Percentiles rank a stretch among this genome's conserved stretches.
phyloP scores from a whole-genome alignment of 1,140 invertebrate species.

The Pristionchus pacificus region DNA sequence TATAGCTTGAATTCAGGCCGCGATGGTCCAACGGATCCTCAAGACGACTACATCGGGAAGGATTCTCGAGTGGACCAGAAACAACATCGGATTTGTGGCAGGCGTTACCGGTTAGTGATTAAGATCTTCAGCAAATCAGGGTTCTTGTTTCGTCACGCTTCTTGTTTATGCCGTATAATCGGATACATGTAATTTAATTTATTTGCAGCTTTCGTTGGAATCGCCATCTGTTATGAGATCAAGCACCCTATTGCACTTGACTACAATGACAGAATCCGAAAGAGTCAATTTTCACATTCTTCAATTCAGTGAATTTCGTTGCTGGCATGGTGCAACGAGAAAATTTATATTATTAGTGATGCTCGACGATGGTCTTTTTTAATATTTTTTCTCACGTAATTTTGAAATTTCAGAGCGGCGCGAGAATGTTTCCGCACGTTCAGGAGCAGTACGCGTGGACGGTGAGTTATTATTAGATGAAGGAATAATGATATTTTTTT shows the following conservation, averaged over 20 bases:
- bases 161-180: no score
- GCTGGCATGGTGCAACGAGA: no score
- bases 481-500: no score
- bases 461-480: no score
- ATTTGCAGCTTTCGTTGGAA: conserved; percentile 80
- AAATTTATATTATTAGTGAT: not conserved
- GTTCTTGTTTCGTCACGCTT: no score
- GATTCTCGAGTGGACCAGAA: not conserved
- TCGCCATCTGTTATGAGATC: conserved; percentile 93
- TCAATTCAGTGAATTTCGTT: no score
- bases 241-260: conserved; percentile 85
- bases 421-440: conserved; percentile 13
- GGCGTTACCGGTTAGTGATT: not conserved
- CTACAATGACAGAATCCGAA: conserved; percentile 88
- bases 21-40: no score
- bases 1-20: no score
- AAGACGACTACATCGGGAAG: no score
- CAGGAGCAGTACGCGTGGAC: not conserved
- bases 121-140: no score
- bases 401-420: not conserved
- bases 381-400: not conserved
- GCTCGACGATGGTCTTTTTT: not conserved
- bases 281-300: conserved; percentile 78
- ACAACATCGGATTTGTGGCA: not conserved
- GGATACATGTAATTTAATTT: not conserved